These are phyloP conservation scores for Oryzias woworae DNA, from an alignment of 2,113 vertebrate species.

Conservation along the genomic window DNA sequence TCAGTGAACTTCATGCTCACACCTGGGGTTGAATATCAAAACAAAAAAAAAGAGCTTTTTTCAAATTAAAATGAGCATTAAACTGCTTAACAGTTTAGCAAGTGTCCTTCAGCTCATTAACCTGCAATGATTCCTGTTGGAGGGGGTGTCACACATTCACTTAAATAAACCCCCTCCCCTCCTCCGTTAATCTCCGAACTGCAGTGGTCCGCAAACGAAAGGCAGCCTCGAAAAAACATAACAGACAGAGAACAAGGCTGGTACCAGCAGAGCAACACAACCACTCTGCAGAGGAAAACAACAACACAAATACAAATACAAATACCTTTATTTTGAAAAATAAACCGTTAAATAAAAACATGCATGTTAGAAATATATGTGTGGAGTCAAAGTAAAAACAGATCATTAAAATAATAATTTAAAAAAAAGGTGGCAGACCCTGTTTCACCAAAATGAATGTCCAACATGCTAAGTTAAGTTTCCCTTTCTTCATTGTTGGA, in stretches of 20 bases:
- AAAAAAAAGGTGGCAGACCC: slow-evolving; percentile 35
- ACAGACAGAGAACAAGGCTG: slow-evolving; percentile 28
- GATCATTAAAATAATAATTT: slow-evolving; percentile 22
- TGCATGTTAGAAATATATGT: slow-evolving; percentile 59
- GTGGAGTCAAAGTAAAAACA: slow-evolving; percentile 42
- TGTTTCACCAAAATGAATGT: slow-evolving; percentile 39
- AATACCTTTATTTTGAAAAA: slow-evolving; percentile 41
- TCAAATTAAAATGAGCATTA: too few relatives aligned
- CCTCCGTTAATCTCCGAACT: too few relatives aligned
- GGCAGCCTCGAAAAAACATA: slow-evolving; percentile 12
- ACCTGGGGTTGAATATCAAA: too few relatives aligned
- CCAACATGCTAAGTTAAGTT: slow-evolving; percentile 51
- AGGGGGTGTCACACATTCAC: too few relatives aligned
- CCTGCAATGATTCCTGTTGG: too few relatives aligned
- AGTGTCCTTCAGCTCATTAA: too few relatives aligned
- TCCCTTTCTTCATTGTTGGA: slow-evolving; percentile 56
- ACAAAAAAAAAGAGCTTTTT: too few relatives aligned
- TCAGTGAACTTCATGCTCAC: too few relatives aligned
- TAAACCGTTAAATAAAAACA: slow-evolving; percentile 64
- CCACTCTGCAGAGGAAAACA: slow-evolving; percentile 41
- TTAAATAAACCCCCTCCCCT: too few relatives aligned
- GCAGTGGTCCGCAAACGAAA: neutral
- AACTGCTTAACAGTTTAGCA: too few relatives aligned
- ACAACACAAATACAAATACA: slow-evolving; percentile 45
- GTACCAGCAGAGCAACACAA: slow-evolving; percentile 46